Evolutionary conservation across 1,140 invertebrate genomes (phyloP).

Genomic region (Pteromalus puparum): DNA sequence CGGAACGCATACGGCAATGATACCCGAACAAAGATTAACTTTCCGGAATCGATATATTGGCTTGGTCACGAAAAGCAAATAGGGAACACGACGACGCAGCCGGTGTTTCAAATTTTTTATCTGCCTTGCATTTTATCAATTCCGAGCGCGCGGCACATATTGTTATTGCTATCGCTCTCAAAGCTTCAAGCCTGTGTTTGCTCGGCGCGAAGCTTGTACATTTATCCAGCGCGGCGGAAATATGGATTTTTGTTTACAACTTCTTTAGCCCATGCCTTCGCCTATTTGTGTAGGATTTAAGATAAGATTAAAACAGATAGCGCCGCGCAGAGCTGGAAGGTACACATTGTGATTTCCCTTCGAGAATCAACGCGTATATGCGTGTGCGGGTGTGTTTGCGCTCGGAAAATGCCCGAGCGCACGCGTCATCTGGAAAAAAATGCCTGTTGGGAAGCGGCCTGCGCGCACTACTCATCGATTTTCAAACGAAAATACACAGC

Average conservation of each 20-base stretch:
- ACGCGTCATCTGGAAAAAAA: conserved; percentile 10
- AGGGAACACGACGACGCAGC: neutral
- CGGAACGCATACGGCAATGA: neutral
- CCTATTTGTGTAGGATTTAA: conserved; percentile 34
- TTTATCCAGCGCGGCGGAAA: conserved; percentile 18
- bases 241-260: conserved; percentile 39
- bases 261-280: conserved; percentile 4
- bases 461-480: neutral
- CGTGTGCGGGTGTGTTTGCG: neutral
- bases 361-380: conserved; percentile 26
- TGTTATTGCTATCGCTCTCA: neutral
- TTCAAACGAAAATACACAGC: neutral
- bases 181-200: neutral
- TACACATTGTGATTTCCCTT: conserved; percentile 42
- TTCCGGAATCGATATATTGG: neutral
- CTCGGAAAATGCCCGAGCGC: neutral
- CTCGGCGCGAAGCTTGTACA: neutral
- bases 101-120: neutral
- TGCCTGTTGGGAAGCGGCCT: neutral
- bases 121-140: neutral
- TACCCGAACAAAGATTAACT: neutral
- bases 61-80: neutral
- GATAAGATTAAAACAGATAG: conserved; percentile 49
- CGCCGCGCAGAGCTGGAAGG: conserved; percentile 16
- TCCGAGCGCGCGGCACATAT: neutral